Conservation (phyloP, 2,797 vertebrate genomes). For the Gadopsis bispinosus region DNA sequence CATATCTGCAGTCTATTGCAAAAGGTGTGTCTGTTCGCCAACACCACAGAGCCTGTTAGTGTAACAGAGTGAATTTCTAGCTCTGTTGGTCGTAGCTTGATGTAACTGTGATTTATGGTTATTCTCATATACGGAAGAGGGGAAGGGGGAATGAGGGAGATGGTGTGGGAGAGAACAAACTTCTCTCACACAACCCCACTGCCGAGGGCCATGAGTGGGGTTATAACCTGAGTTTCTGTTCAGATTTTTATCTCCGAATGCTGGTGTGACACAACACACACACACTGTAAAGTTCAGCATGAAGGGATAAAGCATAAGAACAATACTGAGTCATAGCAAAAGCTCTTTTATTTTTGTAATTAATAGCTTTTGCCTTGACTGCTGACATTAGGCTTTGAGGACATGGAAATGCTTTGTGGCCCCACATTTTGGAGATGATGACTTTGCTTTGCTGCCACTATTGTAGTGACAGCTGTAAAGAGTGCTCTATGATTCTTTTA, state of each 20-base stretch:
- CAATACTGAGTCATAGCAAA: background rate
- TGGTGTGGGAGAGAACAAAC: conserved; percentile 71
- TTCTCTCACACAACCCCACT: conserved; percentile 68
- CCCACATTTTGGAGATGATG: conserved; percentile 22
- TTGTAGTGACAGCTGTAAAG: conserved; percentile 17
- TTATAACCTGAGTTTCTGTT: conserved; percentile 63
- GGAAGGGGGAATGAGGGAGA: conserved; percentile 36
- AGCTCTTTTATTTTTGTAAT: conserved; percentile 10
- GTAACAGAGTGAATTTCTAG: background rate
- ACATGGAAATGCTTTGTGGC: conserved; percentile 8
- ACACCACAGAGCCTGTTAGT: background rate
- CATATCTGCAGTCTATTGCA: conserved; percentile 38
- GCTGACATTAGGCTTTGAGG: conserved; percentile 10
- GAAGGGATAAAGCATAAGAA: background rate
- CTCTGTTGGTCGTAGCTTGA: conserved; percentile 7
- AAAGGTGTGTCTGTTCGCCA: conserved; percentile 49
- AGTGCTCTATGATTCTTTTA: conserved; percentile 20
- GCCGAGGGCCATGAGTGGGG: conserved; percentile 52
- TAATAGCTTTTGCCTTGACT: conserved; percentile 22
- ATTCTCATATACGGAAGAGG: conserved; percentile 47
- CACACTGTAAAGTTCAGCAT: background rate
- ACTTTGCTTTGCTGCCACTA: conserved; percentile 19
- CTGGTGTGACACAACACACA: conserved; percentile 13
- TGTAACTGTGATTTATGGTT: conserved; percentile 64
- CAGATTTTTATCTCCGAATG: conserved; percentile 30